These are phyloP conservation scores for Papilio xuthus DNA, from an alignment of 1,140 invertebrate species.

Conservation along the genomic window DNA sequence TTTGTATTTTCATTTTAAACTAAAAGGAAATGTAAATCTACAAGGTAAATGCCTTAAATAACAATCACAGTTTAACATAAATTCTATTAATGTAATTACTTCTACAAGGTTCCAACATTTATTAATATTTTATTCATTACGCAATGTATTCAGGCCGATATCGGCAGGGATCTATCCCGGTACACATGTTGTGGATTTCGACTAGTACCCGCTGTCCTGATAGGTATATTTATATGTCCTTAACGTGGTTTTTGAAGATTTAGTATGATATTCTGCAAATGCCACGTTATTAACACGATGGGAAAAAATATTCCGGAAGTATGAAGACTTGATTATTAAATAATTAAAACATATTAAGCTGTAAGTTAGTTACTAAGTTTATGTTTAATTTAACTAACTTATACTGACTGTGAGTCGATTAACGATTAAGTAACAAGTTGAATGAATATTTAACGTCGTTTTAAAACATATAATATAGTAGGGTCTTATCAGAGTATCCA, in stretches of 20 bases:
- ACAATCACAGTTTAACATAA: not conserved
- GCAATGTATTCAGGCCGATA: not conserved
- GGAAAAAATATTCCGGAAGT: too few relatives aligned
- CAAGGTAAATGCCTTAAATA: too few relatives aligned
- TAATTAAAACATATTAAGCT: too few relatives aligned
- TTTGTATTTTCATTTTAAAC: too few relatives aligned
- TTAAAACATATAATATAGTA: not conserved
- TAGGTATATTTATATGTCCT: not conserved
- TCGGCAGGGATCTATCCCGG: not conserved
- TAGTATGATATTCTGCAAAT: too few relatives aligned
- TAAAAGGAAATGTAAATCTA: too few relatives aligned
- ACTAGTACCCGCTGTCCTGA: too few relatives aligned
- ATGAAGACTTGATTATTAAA: too few relatives aligned
- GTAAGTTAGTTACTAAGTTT: too few relatives aligned
- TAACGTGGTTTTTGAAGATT: not conserved
- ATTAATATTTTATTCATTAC: not conserved
- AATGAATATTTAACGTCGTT: constrained; percentile 3
- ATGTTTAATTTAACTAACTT: not conserved
- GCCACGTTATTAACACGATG: too few relatives aligned
- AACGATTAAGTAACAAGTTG: not conserved
- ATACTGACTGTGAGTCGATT: not conserved
- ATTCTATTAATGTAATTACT: not conserved
- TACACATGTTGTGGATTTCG: not conserved
- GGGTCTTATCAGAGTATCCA: not conserved
- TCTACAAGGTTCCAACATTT: constrained; percentile 7